Evolutionary conservation across 2,888 invertebrate genomes (phyloP), one percentile per base, ranked within the genome.

Genomic region (Acronicta psi): DNA sequence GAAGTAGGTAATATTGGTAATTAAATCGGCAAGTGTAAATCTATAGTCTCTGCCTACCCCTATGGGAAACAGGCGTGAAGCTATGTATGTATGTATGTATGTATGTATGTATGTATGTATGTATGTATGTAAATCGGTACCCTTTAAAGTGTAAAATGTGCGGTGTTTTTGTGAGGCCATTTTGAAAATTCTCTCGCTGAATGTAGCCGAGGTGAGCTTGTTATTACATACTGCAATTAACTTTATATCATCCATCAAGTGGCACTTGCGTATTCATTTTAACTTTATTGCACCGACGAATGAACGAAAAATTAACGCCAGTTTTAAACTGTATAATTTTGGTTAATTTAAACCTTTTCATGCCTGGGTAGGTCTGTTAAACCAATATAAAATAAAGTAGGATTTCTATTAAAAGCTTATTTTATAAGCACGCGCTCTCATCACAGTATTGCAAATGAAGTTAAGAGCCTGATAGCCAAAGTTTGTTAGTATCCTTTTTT

Each of bases 161-260:
- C 31, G 13, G n/a, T 46, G 23, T 36, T 53, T 37, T 40, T 42
- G 11, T 37, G 50, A 29, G 38, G 36, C n/a, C 5, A 6, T 71
- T 64, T 47, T 18, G 14, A 34, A 62, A 34, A 31, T 44, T 47
- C 13, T 41, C 45, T 70, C 13, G 44, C 45, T 70, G 49, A 40
- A 38, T 38, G 25, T 50, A 38, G 45, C 38, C 9, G 64, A 34
- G 34, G 46, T 69, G 57, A 47, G 25, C 18, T 62, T 29, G 45
- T 18, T 34, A 56, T 38, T 9, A 18, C 13, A 16, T 47, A 38
- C 34, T 36, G 42, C 54, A 31, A 61, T 68, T 68, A 60, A 47
- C 38, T 51, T 69, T 46, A 44, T 25, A 31, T 16, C 50, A 11
- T 44, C 43, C 38, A 62, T 9, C 38, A 25, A 60, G 38, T 42